phyloP scores from a whole-genome alignment of 2,888 invertebrate genomes.

The Galeopsomyia nigrocyanea region DNA sequence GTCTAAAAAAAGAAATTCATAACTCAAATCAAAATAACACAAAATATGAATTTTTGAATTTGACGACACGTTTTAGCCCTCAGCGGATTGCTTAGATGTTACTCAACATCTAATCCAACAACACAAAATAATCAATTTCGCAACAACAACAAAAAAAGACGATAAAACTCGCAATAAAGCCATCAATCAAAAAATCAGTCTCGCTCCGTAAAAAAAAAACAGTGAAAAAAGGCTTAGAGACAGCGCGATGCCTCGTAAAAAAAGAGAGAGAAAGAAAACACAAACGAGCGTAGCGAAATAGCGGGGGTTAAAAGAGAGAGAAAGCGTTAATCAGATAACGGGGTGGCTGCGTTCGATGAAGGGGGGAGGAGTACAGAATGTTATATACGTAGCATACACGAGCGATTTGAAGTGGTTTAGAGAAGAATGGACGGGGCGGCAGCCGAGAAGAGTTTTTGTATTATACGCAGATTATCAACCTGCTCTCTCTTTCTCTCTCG shows the following conservation, averaged over 20 bases:
- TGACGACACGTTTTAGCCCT: no score
- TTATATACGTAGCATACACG: slow-evolving; percentile 25
- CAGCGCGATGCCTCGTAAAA: background rate
- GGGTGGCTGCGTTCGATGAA: slow-evolving; percentile 50
- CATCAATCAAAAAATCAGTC: no score
- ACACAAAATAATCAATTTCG: no score
- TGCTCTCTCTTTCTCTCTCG: slow-evolving; percentile 54
- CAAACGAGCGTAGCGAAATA: background rate
- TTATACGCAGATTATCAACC: slow-evolving; percentile 68
- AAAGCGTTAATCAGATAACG: slow-evolving; percentile 62
- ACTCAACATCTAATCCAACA: no score
- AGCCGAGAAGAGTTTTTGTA: slow-evolving; percentile 62
- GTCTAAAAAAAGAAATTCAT: no score
- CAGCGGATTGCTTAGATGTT: no score
- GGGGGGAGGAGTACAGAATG: slow-evolving; percentile 13
- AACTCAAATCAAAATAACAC: no score
- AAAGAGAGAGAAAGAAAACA: background rate
- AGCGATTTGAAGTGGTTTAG: slow-evolving; percentile 62
- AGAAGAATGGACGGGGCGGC: slow-evolving; percentile 54
- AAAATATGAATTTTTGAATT: no score
- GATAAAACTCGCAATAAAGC: no score
- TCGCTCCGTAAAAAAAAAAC: no score
- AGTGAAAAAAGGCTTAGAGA: no score
- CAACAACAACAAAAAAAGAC: no score
- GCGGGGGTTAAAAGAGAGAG: slow-evolving; percentile 5